Base-by-base conservation (phyloP, 2,113 vertebrate species). In the Cebus imitator region DNA sequence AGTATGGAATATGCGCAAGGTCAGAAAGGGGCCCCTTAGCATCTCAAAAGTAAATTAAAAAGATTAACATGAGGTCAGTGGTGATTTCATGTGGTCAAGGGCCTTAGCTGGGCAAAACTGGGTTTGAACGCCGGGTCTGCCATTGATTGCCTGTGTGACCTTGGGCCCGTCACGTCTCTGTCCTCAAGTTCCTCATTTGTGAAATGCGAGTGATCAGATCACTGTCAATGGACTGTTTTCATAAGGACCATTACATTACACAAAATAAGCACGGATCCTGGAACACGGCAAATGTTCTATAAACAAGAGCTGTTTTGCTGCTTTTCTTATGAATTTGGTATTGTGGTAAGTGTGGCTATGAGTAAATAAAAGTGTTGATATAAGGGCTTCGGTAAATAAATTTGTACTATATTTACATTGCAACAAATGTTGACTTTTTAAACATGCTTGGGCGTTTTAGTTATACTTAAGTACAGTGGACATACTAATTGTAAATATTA, bases 231-330 rank as follows among this genome's bases (percentile, higher is more conserved):
- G 20, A 64, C 61, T 13, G 16, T 40, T 73, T 94, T 18, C 55
- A 20, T 18, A 55, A 43, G 82, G 79, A 61, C 57, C 2, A 0
- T 32, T 43, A 37, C n/a, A 9, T 48, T 14, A 45, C 6, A 18
- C 7, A 13, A 6, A 43, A 17, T 25, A 27, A 61, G 11, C 11
- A 0, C 10, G 52, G 35, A 6, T 20, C n/a, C 37, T 13, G 20
- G 50, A 43, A 5, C 17, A 17, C 8, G 14, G 30, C 37, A 35
- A 18, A 61, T 6, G 1, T 16, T 58, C 8, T 1, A 0, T 1
- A 52, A 83, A 2, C 12, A 21, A 3, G 32, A 23, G 23, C 12
- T 35, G 8, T 8, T n/a, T 17, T 6, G 9, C 50, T 25, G 18
- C 13, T 61, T 66, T 37, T 10, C 40, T 40, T 75, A 13, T 48